Percentiles rank a stretch among this genome's conserved stretches.
phyloP scores from a whole-genome alignment of 2,888 invertebrate species.

The Dorcus parallelipipedus region DNA sequence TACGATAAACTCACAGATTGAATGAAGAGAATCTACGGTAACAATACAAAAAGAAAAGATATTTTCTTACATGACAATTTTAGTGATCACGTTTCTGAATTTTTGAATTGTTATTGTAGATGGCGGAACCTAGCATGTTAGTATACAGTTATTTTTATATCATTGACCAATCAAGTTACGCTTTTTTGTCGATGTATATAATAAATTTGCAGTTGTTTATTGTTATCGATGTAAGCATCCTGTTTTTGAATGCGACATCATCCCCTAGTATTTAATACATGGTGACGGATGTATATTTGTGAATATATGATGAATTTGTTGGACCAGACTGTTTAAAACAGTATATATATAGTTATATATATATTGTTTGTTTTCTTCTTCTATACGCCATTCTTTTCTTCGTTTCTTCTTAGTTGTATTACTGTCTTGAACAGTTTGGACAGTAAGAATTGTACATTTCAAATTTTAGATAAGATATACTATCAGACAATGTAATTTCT shows the following conservation, averaged over 20 bases:
- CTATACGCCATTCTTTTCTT: conserved; percentile 4
- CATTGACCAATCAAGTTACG: conserved; percentile 51
- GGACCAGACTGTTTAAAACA: conserved; percentile 38
- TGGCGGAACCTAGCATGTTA: conserved; percentile 25
- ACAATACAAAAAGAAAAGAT: conserved; percentile 2
- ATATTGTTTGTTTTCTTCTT: conserved; percentile 16
- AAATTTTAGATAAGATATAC: conserved; percentile 35
- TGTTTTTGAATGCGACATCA: conserved; percentile 39
- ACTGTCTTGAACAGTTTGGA: conserved; percentile 44
- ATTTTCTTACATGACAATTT: conserved; percentile 4
- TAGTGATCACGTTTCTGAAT: conserved; percentile 10
- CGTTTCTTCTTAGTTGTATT: conserved; percentile 4
- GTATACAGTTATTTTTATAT: conserved; percentile 50
- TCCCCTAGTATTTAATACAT: conserved; percentile 42
- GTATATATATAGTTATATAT: conserved; percentile 13
- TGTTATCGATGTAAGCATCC: conserved; percentile 42
- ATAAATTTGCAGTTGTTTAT: conserved; percentile 50
- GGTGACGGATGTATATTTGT: conserved; percentile 51
- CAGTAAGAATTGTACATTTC: conserved; percentile 42
- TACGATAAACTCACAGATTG: not conserved
- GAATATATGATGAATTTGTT: conserved; percentile 42
- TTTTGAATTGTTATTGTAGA: conserved; percentile 15
- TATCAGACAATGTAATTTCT: conserved; percentile 21
- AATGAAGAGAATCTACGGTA: not conserved
- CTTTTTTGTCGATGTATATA: conserved; percentile 51